Base-by-base conservation (phyloP, 2,797 vertebrate genomes). In the Leptodactylus fallax region DNA sequence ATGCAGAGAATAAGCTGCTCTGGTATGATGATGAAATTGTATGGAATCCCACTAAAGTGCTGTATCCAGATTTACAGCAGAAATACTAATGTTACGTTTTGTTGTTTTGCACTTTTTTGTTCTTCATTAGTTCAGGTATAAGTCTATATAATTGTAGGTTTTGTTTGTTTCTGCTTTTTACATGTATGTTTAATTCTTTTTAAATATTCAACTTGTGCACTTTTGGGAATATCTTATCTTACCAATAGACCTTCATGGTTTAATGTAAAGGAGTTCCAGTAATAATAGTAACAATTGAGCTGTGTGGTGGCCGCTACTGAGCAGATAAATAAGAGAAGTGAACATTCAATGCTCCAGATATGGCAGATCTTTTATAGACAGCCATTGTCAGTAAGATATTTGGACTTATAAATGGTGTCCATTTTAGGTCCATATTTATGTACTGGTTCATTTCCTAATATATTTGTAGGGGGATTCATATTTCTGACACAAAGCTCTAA, bases 61-160 rank as follows among this genome's bases (percentile, higher is more conserved):
- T 77, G 83, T 85, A 78, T 36, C 3, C 69, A 17, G 23, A 85
- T 56, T 51, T 19, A 85, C 71, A 51, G 36, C 72, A 23, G 14
- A 53, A 61, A 63, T 79, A 27, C 36, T 49, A 53, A 49, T 79
- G 49, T 77, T 88, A 7, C 11, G 81, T 85, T 61, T 55, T n/a
- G 55, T 83, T 79, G 45, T 83, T 82, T 86, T 89, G 84, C 88
- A 89, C 88, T 89, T 89, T 88, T 86, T 82, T 60, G 27, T 81
- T 79, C 45, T n/a, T 25, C 19, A 51, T 49, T 76, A 76, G 49
- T 45, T 45, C 27, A 47, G 8, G 51, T 53, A 14, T 47, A 12
- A n/a, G 7, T 55, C 51, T 0, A 25, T 21, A 74, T 76, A 61
- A 23, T 85, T 49, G n/a, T 45, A n/a, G 61, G 14, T 85, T 84